Conservation (phyloP, 2,113 vertebrate species). For the Cheilinus undulatus region DNA sequence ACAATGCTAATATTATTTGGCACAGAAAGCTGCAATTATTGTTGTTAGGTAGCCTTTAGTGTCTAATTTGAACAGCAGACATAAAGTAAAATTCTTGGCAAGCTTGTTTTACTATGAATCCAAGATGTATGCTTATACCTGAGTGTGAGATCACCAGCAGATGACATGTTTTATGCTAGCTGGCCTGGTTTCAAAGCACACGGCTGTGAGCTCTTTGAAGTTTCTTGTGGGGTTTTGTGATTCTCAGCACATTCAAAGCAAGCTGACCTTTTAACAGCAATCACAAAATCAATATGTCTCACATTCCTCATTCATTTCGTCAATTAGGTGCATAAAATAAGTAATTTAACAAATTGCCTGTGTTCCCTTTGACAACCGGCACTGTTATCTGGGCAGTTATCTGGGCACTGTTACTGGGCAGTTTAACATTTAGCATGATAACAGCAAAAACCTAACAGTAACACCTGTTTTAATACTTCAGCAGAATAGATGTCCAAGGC, state of each 20-base stretch:
- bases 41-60: background rate
- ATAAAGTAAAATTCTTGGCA: background rate
- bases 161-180: background rate
- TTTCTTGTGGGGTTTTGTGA: background rate
- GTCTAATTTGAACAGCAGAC: background rate
- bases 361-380: background rate
- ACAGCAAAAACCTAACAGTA: background rate
- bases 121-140: background rate
- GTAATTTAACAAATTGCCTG: constrained; percentile 9
- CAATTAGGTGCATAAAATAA: background rate
- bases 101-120: background rate
- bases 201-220: background rate
- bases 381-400: background rate
- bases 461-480: too few relatives aligned
- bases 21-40: too few relatives aligned
- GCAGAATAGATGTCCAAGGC: too few relatives aligned
- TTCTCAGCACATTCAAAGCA: constrained; percentile 3
- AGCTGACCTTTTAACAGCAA: constrained; percentile 6
- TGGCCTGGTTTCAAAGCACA: background rate
- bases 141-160: background rate
- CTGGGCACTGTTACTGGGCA: too few relatives aligned
- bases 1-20: too few relatives aligned
- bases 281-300: background rate
- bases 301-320: background rate
- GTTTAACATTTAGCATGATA: too few relatives aligned